Evolutionary conservation across 2,797 vertebrate species (phyloP), one percentile per base, ranked within the genome.

Genomic region (Borostomias antarcticus): DNA sequence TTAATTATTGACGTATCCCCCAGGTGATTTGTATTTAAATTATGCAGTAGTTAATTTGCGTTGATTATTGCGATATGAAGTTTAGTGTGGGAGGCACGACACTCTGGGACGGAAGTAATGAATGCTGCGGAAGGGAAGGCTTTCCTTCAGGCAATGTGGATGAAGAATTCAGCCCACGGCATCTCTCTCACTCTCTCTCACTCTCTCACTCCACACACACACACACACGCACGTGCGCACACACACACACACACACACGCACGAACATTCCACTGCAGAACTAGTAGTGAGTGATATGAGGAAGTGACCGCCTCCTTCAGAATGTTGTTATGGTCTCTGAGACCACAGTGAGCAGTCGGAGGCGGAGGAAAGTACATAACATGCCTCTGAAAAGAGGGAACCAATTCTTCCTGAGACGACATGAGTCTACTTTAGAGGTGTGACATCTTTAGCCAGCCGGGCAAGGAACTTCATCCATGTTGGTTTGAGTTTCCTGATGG

Each of bases 1-100:
- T 96, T 91, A 95, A 95, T 96, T 95, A 98, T 96, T 96, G 93
- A 96, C 92, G 89, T 81, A 87, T 93, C 92, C 94, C 93, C 92
- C 7, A 23, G 81, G 93, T 95, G 93, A 93, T 84, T 92, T 75
- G 85, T 85, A 85, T 94, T n/a, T 96, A 92, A 96, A 96, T 96
- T 94, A 96, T 96, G 94, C 95, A 95, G 91, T 85, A 92, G 91
- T 93, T 95, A 93, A 95, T 96, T 95, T 95, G 94, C 91, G 64
- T 83, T 93, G 91, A 93, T 95, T 95, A 93, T 94, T 93, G 91
- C 92, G 93, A 94, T 89, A 93, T 89, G 86, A 85, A 80, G 77
- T 84, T 79, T 50, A 70, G 78, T 74, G 59, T 80, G n/a, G 9
- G 4, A 1, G 59, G 43, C 19, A 30, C 52, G 62, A 54, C 0